These are phyloP conservation scores for Rhamnusium bicolor DNA, from an alignment of 2,888 invertebrate species.

Conservation along the genomic window DNA sequence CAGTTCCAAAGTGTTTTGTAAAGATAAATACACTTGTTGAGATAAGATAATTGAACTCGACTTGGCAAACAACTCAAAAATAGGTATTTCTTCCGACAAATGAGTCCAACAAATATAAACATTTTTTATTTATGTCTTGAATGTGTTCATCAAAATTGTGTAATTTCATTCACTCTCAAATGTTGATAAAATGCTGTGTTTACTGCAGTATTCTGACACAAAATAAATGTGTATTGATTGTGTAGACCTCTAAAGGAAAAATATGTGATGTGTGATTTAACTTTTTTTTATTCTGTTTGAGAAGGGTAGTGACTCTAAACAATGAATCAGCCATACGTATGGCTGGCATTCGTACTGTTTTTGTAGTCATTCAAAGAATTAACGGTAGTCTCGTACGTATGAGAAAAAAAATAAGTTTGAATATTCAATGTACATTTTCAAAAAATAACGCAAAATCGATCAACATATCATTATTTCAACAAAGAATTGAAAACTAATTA, in stretches of 20 bases:
- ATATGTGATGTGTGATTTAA: background rate
- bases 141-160: background rate
- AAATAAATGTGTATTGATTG: background rate
- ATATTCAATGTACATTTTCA: too few species aligned
- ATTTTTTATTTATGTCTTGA: slow-evolving; percentile 9
- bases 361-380: background rate
- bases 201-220: background rate
- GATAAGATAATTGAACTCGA: slow-evolving; percentile 25
- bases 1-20: slow-evolving; percentile 15
- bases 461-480: background rate
- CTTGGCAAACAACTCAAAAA: slow-evolving; percentile 33
- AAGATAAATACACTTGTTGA: slow-evolving; percentile 12
- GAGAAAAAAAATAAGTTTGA: background rate
- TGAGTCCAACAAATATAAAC: background rate
- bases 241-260: background rate
- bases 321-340: background rate
- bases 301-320: too few species aligned
- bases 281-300: too few species aligned
- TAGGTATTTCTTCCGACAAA: slow-evolving; percentile 25
- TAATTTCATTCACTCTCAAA: background rate
- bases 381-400: background rate
- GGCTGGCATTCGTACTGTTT: background rate
- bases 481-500: background rate
- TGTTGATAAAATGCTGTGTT: background rate
- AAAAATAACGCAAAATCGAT: background rate